These are phyloP conservation scores for Lasiurus borealis DNA, from an alignment of 2,113 vertebrate genomes.

Conservation along the genomic window DNA sequence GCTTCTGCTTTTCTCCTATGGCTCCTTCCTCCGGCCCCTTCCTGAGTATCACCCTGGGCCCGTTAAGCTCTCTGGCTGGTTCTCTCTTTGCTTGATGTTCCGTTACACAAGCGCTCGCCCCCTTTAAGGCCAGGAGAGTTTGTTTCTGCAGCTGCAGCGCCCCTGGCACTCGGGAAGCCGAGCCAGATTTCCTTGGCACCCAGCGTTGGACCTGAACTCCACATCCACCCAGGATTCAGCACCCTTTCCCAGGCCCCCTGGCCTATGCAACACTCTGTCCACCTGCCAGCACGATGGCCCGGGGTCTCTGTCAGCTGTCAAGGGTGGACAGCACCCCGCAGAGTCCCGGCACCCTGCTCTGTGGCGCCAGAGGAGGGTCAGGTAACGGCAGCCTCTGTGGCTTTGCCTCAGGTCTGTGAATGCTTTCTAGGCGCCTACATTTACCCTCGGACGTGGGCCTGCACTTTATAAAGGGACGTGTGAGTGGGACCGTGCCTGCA, in stretches of 20 bases:
- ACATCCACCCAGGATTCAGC: neutral
- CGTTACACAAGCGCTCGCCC: neutral
- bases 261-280: neutral
- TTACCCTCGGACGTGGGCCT: neutral
- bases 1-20: neutral
- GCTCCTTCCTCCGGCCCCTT: slow-evolving; percentile 23
- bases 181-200: neutral
- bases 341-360: neutral
- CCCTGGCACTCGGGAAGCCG: neutral
- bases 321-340: neutral
- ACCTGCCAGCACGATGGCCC: neutral
- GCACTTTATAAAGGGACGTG: neutral
- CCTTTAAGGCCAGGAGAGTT: neutral
- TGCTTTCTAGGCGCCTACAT: neutral
- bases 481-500: neutral
- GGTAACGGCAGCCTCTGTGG: neutral
- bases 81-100: slow-evolving; percentile 1
- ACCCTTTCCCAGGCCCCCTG: neutral
- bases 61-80: slow-evolving; percentile 12
- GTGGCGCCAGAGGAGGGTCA: neutral
- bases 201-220: neutral
- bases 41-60: neutral
- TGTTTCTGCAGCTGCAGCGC: slow-evolving; percentile 30
- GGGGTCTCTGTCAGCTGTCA: neutral
- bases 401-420: neutral